A percentile compares a stretch with the other conserved stretches of the same genome.
phyloP scores from a whole-genome alignment of 1,140 invertebrate genomes.

The Hycleus cichorii region DNA sequence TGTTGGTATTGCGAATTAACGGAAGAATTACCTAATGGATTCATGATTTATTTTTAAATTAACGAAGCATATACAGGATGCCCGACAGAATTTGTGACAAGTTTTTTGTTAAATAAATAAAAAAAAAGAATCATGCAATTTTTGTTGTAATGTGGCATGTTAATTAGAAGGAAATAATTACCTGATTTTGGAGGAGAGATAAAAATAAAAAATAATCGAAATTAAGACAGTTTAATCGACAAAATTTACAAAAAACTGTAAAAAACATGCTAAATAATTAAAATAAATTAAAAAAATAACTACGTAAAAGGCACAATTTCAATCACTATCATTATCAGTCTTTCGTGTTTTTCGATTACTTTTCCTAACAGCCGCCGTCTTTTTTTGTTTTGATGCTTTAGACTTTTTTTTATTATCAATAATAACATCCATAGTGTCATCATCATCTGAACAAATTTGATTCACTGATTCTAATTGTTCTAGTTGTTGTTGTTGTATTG shows the following conservation, averaged over 20 bases:
- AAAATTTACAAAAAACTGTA: not conserved
- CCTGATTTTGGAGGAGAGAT: not conserved
- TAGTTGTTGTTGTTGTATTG: not conserved
- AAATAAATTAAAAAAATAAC: not conserved
- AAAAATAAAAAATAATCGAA: not conserved
- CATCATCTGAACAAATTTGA: constrained; percentile 15
- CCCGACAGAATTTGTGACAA: no score
- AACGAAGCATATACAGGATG: no score
- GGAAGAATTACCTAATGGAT: no score
- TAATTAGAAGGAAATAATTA: not conserved
- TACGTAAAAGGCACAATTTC: not conserved
- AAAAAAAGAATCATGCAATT: not conserved
- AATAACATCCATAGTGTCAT: not conserved
- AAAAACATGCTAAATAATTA: not conserved
- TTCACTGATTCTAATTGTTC: constrained; percentile 9
- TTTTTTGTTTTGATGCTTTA: not conserved
- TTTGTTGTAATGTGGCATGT: not conserved
- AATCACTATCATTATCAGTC: constrained; percentile 14
- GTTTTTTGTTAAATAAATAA: not conserved
- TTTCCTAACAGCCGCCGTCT: constrained; percentile 4
- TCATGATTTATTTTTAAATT: no score
- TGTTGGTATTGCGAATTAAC: no score
- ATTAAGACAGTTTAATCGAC: not conserved
- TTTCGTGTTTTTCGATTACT: constrained; percentile 16
- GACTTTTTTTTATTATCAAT: constrained; percentile 4